Evolutionary conservation across 2,797 vertebrate genomes (phyloP).

Genomic region (Tokudaia muenninki): DNA sequence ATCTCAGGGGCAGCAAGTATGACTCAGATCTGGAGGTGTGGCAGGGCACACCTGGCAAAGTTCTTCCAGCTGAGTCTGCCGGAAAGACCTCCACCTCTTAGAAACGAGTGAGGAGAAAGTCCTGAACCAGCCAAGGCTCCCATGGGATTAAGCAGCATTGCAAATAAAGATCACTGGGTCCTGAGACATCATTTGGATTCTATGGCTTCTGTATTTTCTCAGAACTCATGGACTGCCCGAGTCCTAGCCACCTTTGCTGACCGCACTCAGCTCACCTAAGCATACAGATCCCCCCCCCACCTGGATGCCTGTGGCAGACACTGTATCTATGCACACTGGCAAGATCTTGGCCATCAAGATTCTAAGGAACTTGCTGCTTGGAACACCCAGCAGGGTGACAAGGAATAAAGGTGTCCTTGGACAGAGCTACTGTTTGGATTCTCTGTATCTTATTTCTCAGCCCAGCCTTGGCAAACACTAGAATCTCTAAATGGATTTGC

Average conservation of each 20-base stretch:
- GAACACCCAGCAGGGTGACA: not conserved
- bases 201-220: not conserved
- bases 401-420: not conserved
- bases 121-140: not conserved
- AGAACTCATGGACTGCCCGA: not conserved
- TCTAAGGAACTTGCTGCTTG: not conserved
- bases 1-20: not conserved
- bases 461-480: not conserved
- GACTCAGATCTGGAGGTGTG: not conserved
- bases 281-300: too few relatives aligned
- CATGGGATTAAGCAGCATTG: not conserved
- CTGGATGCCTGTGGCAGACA: not conserved
- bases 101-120: not conserved
- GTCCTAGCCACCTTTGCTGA: not conserved
- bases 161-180: not conserved
- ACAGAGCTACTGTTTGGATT: not conserved
- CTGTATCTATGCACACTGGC: not conserved
- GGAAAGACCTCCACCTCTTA: not conserved
- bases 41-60: not conserved
- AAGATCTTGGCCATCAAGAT: too few relatives aligned
- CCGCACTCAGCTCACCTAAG: fast-evolving
- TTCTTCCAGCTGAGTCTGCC: not conserved
- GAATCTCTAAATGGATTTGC: not conserved
- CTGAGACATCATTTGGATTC: not conserved
- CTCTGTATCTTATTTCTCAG: not conserved